Conservation (phyloP, 2,888 invertebrate genomes). For the Synergus gifuensis region DNA sequence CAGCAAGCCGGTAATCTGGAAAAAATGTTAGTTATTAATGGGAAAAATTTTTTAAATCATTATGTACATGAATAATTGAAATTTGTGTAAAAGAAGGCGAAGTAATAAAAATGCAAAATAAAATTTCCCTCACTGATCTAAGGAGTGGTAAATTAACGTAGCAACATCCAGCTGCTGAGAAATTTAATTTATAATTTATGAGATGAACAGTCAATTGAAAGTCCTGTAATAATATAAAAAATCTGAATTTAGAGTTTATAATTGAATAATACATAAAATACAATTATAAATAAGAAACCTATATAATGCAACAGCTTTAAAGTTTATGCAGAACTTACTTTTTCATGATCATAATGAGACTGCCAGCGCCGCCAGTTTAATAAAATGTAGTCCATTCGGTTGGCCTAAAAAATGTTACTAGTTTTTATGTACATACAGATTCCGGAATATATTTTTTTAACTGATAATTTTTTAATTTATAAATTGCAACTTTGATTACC, state of each 20-base stretch:
- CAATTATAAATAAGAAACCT: neutral
- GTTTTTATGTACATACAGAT: neutral
- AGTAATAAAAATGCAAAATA: neutral
- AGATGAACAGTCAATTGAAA: conserved; percentile 65
- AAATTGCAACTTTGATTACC: conserved; percentile 54
- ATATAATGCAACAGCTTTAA: neutral
- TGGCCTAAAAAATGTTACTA: conserved; percentile 66
- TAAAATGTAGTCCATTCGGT: conserved; percentile 63
- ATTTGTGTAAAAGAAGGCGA: too few relatives aligned
- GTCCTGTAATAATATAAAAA: conserved; percentile 49
- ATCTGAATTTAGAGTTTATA: neutral
- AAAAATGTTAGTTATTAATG: conserved; percentile 10
- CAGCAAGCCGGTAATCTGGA: conserved; percentile 67
- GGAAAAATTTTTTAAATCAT: neutral
- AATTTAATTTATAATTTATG: conserved; percentile 66
- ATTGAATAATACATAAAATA: neutral
- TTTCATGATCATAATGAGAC: conserved; percentile 8
- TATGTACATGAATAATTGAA: too few relatives aligned
- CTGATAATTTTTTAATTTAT: neutral
- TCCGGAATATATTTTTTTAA: neutral
- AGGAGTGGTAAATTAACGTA: conserved; percentile 68
- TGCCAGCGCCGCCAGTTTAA: conserved; percentile 62
- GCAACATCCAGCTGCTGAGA: conserved; percentile 73
- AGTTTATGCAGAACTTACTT: conserved; percentile 13
- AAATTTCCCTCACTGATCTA: conserved; percentile 66